Percentiles rank a stretch among this genome's conserved stretches.
These are phyloP conservation scores for Caerostris extrusa DNA, from an alignment of 1,140 invertebrate genomes.

Conservation along the genomic window DNA sequence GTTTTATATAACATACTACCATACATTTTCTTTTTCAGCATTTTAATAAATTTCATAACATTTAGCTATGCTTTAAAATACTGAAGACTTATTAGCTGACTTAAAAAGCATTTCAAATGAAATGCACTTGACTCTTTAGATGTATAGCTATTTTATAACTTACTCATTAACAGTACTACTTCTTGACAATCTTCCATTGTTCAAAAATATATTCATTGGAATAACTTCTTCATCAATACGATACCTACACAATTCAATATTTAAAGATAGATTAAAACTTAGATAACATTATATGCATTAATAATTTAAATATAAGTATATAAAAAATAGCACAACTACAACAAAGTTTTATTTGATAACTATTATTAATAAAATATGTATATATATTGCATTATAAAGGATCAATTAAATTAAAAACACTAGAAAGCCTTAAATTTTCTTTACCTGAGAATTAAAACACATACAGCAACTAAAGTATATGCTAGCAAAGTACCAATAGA, in stretches of 20 bases:
- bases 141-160: slow-evolving; percentile 13
- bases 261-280: neutral
- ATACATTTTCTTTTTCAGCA: too few species aligned
- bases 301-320: neutral
- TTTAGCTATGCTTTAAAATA: too few species aligned
- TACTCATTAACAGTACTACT: slow-evolving; percentile 41
- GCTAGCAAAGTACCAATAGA: slow-evolving; percentile 96
- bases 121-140: neutral
- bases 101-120: too few species aligned
- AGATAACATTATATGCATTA: neutral
- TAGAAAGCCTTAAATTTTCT: neutral
- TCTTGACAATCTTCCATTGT: neutral
- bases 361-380: neutral
- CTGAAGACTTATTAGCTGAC: too few species aligned
- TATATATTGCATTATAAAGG: neutral
- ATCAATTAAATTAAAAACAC: neutral
- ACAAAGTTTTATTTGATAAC: neutral
- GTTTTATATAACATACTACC: too few species aligned
- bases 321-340: neutral
- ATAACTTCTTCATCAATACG: slow-evolving; percentile 57
- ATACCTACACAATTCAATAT: slow-evolving; percentile 20
- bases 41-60: too few species aligned
- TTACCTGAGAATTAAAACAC: slow-evolving; percentile 89
- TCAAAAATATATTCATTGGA: slow-evolving; percentile 25
- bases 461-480: slow-evolving; percentile 94